Percentiles rank a stretch among this genome's conserved stretches.
phyloP scores from a whole-genome alignment of 1,140 invertebrate species.

The Chionoecetes opilio region DNA sequence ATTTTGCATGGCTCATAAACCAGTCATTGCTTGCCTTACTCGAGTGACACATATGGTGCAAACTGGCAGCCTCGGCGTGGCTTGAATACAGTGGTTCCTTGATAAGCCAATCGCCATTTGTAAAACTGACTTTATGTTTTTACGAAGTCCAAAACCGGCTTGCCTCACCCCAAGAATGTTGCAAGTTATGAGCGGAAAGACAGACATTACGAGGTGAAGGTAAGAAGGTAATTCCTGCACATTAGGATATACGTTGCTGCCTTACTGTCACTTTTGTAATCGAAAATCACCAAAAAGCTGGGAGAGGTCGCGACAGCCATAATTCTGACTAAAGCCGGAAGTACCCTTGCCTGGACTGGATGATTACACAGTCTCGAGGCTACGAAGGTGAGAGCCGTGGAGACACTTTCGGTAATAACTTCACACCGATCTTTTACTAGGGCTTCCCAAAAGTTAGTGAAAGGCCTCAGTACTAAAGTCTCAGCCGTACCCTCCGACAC shows the following conservation, averaged over 20 bases:
- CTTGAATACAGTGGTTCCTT: neutral
- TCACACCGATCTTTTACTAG: neutral
- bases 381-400: neutral
- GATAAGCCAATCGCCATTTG: neutral
- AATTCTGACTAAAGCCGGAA: neutral
- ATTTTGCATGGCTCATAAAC: neutral
- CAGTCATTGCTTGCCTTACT: neutral
- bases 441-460: neutral
- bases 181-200: neutral
- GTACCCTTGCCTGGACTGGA: neutral
- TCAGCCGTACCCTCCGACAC: neutral
- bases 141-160: neutral
- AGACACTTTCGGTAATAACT: neutral
- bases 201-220: neutral
- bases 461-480: neutral
- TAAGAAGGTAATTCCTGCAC: neutral
- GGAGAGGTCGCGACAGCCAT: neutral
- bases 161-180: neutral
- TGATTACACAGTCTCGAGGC: neutral
- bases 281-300: neutral
- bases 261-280: neutral
- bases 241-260: neutral
- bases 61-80: neutral
- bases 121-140: neutral
- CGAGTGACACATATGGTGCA: constrained; percentile 15